A percentile compares a stretch with the other conserved stretches of the same genome.
These are phyloP conservation scores for Leucophora obtusa DNA, from an alignment of 2,888 invertebrate genomes.

Conservation along the genomic window DNA sequence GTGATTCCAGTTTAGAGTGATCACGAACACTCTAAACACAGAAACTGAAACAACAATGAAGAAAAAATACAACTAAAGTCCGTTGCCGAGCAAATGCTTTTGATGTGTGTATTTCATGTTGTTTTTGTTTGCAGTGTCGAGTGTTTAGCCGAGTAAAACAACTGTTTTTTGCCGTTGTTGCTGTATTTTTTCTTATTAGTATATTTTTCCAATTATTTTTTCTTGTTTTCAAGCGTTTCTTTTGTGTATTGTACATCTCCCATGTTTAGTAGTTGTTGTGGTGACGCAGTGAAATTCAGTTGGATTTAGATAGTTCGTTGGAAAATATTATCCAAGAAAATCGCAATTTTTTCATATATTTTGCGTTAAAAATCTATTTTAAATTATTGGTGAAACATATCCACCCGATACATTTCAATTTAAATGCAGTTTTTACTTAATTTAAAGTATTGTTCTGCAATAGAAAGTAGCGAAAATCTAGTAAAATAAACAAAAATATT, in stretches of 20 bases:
- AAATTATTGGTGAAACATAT: not conserved
- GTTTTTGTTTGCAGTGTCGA: conserved; percentile 58
- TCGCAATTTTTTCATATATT: conserved; percentile 38
- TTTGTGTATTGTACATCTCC: conserved; percentile 56
- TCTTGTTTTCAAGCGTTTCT: conserved; percentile 56
- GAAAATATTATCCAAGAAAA: conserved; percentile 63
- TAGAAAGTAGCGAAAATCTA: not conserved
- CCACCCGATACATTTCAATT: not conserved
- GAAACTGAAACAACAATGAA: not conserved
- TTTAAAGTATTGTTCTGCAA: too few relatives aligned
- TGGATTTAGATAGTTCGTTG: conserved; percentile 63
- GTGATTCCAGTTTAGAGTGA: conserved; percentile 63
- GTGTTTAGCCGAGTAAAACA: conserved; percentile 65
- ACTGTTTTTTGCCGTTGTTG: conserved; percentile 45
- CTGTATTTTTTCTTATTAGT: conserved; percentile 54
- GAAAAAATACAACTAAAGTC: conserved; percentile 54
- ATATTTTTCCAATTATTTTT: conserved; percentile 65
- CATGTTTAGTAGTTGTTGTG: conserved; percentile 61
- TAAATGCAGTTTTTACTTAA: not conserved
- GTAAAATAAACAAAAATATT: not conserved
- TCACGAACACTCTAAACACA: conserved; percentile 60
- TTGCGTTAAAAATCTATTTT: not conserved
- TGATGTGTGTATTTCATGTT: conserved; percentile 35
- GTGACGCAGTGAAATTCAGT: conserved; percentile 65
- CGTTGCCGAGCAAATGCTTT: conserved; percentile 64